Percentiles rank a stretch among this genome's conserved stretches.
Evolutionary conservation across 2,888 invertebrate genomes (phyloP).

Genomic region (Conomelus anceps): DNA sequence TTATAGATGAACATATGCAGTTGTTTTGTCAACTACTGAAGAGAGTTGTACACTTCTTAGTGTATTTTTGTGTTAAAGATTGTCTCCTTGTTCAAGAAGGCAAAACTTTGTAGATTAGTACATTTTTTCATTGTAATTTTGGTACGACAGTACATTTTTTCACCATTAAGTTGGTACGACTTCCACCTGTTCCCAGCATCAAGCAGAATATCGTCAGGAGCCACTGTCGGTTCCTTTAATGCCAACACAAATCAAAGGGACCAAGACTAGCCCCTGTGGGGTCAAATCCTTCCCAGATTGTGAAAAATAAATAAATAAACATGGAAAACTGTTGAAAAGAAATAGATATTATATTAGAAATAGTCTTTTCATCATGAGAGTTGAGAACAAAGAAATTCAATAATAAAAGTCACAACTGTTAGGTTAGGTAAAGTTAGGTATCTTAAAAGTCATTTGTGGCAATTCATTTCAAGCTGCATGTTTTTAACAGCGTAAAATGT

Average conservation of each 20-base stretch:
- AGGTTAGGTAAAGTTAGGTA: background rate
- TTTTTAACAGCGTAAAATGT: too few species aligned
- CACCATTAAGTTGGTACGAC: slow-evolving; percentile 20
- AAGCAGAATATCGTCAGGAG: slow-evolving; percentile 21
- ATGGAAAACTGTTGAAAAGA: background rate
- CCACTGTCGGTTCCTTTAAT: slow-evolving; percentile 27
- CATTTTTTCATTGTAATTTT: background rate
- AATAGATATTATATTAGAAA: too few species aligned
- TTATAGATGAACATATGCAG: too few species aligned
- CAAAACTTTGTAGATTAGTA: too few species aligned
- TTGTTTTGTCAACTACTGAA: too few species aligned
- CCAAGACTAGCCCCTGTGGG: slow-evolving; percentile 26
- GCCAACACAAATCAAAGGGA: slow-evolving; percentile 29
- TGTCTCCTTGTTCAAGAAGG: too few species aligned
- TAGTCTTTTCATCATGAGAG: too few species aligned
- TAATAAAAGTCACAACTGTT: background rate
- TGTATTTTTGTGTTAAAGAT: too few species aligned
- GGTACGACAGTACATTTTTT: slow-evolving; percentile 22
- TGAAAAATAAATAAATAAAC: background rate
- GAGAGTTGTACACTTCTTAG: too few species aligned
- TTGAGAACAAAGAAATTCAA: too few species aligned
- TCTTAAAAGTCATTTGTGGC: background rate
- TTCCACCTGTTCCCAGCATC: slow-evolving; percentile 28
- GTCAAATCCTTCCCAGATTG: background rate
- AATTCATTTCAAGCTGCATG: too few species aligned